Percentiles rank a stretch among this genome's conserved stretches.
Evolutionary conservation across 2,797 vertebrate genomes (phyloP).

Genomic region (Craterocephalus amniculus): DNA sequence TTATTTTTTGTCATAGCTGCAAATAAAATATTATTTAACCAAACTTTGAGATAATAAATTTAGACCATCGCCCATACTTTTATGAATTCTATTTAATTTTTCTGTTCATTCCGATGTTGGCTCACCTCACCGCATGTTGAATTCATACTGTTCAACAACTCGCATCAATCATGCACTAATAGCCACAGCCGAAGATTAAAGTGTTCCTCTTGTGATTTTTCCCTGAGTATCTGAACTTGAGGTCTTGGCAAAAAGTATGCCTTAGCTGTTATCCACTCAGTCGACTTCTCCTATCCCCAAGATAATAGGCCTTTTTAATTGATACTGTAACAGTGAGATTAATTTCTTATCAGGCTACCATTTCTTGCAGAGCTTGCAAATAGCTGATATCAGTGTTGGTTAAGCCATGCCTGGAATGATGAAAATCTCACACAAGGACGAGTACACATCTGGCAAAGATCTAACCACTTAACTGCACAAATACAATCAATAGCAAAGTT

Average conservation of each 20-base stretch:
- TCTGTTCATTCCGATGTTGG: constrained; percentile 23
- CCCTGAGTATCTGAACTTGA: constrained; percentile 14
- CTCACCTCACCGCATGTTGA: constrained; percentile 22
- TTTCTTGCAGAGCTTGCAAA: constrained; percentile 40
- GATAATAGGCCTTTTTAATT: constrained; percentile 56
- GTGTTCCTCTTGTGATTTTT: constrained; percentile 33
- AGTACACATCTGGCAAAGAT: constrained; percentile 8
- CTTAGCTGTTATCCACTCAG: constrained; percentile 27
- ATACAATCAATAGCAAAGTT: constrained; percentile 21
- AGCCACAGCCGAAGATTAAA: constrained; percentile 26
- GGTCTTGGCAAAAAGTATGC: constrained; percentile 21
- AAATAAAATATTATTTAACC: background rate
- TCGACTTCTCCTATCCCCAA: constrained; percentile 11
- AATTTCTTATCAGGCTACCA: constrained; percentile 55
- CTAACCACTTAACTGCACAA: constrained; percentile 3
- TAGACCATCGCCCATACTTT: background rate
- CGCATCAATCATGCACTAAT: constrained; percentile 27
- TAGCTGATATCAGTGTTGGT: constrained; percentile 26
- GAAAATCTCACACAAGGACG: constrained; percentile 23
- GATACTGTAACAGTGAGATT: constrained; percentile 42
- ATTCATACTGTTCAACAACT: constrained; percentile 36
- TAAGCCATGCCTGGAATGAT: constrained; percentile 22
- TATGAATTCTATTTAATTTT: constrained; percentile 9
- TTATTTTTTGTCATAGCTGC: background rate
- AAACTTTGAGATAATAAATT: background rate